A percentile compares a stretch with the other conserved stretches of the same genome.
phyloP scores from a whole-genome alignment of 2,888 invertebrate genomes.

The Scrobipalpa costella region DNA sequence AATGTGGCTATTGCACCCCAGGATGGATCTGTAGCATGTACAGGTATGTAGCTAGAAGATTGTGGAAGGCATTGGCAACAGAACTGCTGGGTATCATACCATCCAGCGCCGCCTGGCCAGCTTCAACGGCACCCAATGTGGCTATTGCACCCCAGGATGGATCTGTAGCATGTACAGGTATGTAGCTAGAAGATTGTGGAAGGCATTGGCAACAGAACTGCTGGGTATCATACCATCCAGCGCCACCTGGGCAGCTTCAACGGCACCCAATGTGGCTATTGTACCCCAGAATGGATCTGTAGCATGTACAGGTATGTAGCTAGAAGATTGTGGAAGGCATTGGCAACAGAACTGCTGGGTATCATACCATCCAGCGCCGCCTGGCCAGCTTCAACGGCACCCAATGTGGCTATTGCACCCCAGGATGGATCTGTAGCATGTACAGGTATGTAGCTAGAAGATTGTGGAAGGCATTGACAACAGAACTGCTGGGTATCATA shows the following conservation, averaged over 20 bases:
- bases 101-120: constrained; percentile 82
- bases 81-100: constrained; percentile 82
- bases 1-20: constrained; percentile 87
- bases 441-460: constrained; percentile 80
- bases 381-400: constrained; percentile 82
- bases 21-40: constrained; percentile 88
- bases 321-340: no score
- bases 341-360: constrained; percentile 83
- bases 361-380: constrained; percentile 82
- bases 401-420: constrained; percentile 87
- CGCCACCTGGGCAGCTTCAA: constrained; percentile 79
- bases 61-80: no score
- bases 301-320: constrained; percentile 83
- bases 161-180: constrained; percentile 86
- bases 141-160: constrained; percentile 87
- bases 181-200: no score
- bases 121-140: constrained; percentile 84
- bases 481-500: constrained; percentile 82
- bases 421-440: constrained; percentile 88
- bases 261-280: constrained; percentile 86
- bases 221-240: constrained; percentile 84
- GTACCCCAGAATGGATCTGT: constrained; percentile 87
- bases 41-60: no score
- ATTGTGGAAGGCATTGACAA: no score
- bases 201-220: constrained; percentile 81